Evolutionary conservation across 1,140 invertebrate genomes (phyloP), one percentile per base, ranked within the genome.

Genomic region (Tetranychus urticae): DNA sequence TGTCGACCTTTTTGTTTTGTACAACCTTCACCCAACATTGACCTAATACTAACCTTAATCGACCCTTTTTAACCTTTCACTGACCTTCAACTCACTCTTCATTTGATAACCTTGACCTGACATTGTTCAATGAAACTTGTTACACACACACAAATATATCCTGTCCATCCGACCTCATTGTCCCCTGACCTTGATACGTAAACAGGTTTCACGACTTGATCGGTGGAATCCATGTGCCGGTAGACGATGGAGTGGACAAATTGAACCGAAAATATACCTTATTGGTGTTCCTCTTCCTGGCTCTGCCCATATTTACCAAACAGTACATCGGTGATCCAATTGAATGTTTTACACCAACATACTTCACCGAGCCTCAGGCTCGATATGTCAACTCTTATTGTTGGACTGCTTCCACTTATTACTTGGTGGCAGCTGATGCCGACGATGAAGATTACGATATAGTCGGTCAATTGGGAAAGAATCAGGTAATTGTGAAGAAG

Each of bases 291-390:
- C 72, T 79, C 37, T 72, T 77, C 57, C 72, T 78, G 62, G 76
- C 77, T 5, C 69, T 78, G 46, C 73, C 77, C 7, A 72, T 78
- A 37, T 76, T 76, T 57, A 77, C 76, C 39, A 73, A 76, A 61
- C 77, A 77, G 66, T 78, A 77, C 67, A 76, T 77, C 46, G 75
- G 76, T 0, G 76, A 78, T 62, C 77, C 76, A 4, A 78, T 78
- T 48, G 71, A 75, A 59, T 74, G 72, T 63, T 74, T 73, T 65
- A 71, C 71, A n/a, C 71, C 71, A 12, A 71, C 70, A 8, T 73
- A 72, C 59, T 73, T 73, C 65, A 72, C 71, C 1, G 71, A 73
- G 62, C 68, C 68, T 4, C 73, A 74, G 52, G 69, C 70, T n/a
- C 69, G 70, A 3, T 73, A 72, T 61, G 71, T 73, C 33, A 73